Evolutionary conservation across 2,113 vertebrate species (phyloP), one percentile per base, ranked within the genome.

Genomic region (Nothoprocta perdicaria): DNA sequence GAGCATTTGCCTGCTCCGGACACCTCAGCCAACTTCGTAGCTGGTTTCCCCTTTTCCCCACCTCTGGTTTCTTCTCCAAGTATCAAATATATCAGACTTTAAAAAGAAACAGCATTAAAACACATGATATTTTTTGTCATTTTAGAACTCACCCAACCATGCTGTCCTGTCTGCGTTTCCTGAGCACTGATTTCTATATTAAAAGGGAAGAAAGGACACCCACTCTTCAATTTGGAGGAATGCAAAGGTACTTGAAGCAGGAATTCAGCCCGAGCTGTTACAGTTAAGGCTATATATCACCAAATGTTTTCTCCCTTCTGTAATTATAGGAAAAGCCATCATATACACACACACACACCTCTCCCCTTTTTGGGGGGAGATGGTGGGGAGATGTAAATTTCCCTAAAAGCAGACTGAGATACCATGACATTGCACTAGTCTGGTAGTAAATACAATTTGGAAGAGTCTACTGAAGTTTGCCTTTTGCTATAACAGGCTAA

Each of bases 111-210:
- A 79, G 55, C 53, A 69, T 31, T 46, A 84, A 22, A 38, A 38
- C 6, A 15, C 33, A 60, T 22, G 0, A 8, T 61, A 27, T 29
- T 31, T 35, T 50, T 27, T 27, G 35, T 72, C 71, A 89, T 72
- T 93, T 84, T 53, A 92, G 87, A 89, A 83, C 53, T 80, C 80
- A 86, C 26, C 48, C 53, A 83, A 68, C 65, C 17, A 1, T 92
- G 68, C 14, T 57, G 24, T 78, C 40, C 31, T n/a, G 21, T 35
- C 52, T 52, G 41, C 17, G 60, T 38, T 41, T 78, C 52, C 41
- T 41, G 18, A 66, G 72, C 55, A 57, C 29, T 8, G 22, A 58
- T 35, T 85, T 87, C 80, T 80, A 6, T 35, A 41, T 65, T 52
- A 67, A 62, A 89, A 31, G 77, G 63, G 12, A 82, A 81, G 26